These are phyloP conservation scores for Cantharis lateralis DNA, from an alignment of 2,888 invertebrate genomes.

Conservation along the genomic window DNA sequence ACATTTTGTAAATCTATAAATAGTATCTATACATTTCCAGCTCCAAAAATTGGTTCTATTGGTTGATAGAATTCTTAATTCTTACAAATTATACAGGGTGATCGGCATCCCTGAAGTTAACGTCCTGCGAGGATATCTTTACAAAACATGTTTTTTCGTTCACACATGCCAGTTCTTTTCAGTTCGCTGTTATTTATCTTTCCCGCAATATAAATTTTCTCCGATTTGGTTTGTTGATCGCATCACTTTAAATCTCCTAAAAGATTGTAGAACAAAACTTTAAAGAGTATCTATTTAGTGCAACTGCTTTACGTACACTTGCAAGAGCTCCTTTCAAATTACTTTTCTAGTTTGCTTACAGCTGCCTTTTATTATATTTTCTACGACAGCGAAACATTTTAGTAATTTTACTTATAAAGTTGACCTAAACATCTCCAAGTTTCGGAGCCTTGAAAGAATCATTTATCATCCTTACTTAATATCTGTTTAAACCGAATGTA, in stretches of 20 bases:
- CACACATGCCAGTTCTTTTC: background rate
- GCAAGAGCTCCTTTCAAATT: background rate
- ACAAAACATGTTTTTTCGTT: background rate
- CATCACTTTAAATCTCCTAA: background rate
- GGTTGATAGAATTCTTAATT: too few species aligned
- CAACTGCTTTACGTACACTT: background rate
- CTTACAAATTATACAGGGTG: background rate
- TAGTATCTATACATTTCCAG: too few species aligned
- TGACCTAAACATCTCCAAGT: background rate
- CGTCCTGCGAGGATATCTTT: background rate
- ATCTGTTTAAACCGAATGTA: too few species aligned
- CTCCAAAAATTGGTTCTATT: too few species aligned
- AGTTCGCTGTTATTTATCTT: background rate
- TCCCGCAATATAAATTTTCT: background rate
- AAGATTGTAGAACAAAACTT: background rate
- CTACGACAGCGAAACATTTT: background rate
- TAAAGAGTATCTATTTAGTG: background rate
- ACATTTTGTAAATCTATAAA: too few species aligned
- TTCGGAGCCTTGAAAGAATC: too few species aligned
- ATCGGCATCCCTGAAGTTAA: background rate
- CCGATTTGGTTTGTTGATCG: background rate
- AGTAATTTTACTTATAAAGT: background rate
- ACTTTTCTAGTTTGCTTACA: background rate
- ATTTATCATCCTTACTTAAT: too few species aligned
- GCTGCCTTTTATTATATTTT: background rate